Conservation (phyloP, 1,140 invertebrate genomes). For the Cherax destructor region DNA sequence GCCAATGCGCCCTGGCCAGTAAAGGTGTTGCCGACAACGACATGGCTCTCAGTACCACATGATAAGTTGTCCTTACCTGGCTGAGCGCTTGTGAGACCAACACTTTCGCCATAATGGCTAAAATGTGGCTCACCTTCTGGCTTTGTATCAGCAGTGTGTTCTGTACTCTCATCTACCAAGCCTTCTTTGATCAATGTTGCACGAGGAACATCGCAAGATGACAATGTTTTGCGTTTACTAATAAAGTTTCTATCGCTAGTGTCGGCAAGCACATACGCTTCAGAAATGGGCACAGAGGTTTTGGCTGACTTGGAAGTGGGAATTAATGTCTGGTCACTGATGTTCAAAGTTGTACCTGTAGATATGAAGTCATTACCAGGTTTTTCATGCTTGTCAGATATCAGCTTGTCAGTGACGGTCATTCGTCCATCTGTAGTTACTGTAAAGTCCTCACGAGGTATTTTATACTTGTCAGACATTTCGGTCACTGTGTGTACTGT, state of each 20-base stretch:
- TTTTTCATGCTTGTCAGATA: neutral
- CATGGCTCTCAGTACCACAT: slow-evolving; percentile 20
- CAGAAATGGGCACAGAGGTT: neutral
- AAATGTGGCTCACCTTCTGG: neutral
- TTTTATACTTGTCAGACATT: too few relatives aligned
- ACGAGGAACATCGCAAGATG: slow-evolving; percentile 48
- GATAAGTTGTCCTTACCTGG: slow-evolving; percentile 24
- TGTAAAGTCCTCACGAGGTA: too few relatives aligned
- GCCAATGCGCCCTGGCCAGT: slow-evolving; percentile 34
- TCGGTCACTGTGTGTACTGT: too few relatives aligned
- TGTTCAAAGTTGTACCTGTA: too few relatives aligned
- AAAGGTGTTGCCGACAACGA: slow-evolving; percentile 23
- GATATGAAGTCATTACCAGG: too few relatives aligned
- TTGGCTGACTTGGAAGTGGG: neutral
- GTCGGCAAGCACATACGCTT: neutral
- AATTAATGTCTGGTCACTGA: neutral
- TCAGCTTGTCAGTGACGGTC: too few relatives aligned
- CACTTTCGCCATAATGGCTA: neutral
- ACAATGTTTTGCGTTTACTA: neutral
- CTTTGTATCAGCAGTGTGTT: neutral
- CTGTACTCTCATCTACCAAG: neutral
- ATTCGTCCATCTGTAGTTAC: too few relatives aligned
- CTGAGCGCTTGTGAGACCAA: slow-evolving; percentile 22
- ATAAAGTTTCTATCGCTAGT: neutral
- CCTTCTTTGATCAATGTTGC: slow-evolving; percentile 30